A percentile compares a stretch with the other conserved stretches of the same genome.
Conservation (phyloP, 2,797 vertebrate species). For the Gadopsis marmoratus region DNA sequence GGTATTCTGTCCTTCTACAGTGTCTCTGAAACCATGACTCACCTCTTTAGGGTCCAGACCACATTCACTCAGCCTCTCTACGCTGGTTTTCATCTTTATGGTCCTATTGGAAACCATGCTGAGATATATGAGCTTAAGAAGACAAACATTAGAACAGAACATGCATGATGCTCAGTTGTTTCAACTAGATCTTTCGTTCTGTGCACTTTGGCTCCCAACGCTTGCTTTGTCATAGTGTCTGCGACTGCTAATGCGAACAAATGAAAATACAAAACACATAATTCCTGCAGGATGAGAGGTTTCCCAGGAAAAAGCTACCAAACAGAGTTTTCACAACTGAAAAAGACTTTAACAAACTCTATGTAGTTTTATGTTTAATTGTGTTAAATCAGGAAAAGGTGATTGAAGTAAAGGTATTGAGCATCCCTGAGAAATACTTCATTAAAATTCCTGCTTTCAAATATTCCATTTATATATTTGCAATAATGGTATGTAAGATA, state of each 20-base stretch:
- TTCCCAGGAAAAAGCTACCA: not conserved
- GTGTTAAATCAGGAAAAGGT: not conserved
- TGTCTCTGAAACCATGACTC: constrained; percentile 6
- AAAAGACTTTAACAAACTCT: not conserved
- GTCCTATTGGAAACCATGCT: not conserved
- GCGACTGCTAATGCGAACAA: not conserved
- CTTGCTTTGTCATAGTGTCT: too few species aligned
- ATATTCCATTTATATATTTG: not conserved
- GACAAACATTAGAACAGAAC: not conserved
- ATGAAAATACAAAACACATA: not conserved
- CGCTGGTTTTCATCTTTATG: not conserved
- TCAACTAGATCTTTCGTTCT: too few species aligned
- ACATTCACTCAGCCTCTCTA: constrained; percentile 36
- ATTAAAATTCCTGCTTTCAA: not conserved
- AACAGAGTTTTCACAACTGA: not conserved
- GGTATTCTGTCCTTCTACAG: not conserved
- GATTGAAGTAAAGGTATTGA: not conserved
- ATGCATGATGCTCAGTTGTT: not conserved
- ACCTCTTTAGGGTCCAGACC: constrained; percentile 30
- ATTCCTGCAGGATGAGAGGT: not conserved
- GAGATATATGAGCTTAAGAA: not conserved
- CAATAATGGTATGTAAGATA: not conserved
- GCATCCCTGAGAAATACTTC: not conserved
- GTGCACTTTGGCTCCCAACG: not conserved
- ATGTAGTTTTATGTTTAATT: not conserved